Evolutionary conservation across 2,888 invertebrate genomes (phyloP).

Genomic region (Pteria penguin): DNA sequence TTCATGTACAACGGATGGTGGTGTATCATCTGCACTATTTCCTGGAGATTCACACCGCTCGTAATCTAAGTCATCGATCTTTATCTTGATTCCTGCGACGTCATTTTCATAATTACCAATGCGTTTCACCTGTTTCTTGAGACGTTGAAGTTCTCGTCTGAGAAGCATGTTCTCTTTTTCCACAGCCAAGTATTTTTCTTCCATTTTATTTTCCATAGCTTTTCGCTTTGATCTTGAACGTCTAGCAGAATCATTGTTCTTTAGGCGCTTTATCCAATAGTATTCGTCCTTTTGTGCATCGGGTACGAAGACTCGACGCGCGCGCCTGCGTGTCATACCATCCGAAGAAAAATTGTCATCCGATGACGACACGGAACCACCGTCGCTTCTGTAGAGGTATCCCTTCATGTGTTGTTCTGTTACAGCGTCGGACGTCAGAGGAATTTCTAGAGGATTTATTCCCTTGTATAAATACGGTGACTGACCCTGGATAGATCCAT

Average conservation of each 20-base stretch:
- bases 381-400: too few species aligned
- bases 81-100: neutral
- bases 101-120: neutral
- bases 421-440: too few species aligned
- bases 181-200: slow-evolving; percentile 14
- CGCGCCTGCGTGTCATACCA: slow-evolving; percentile 18
- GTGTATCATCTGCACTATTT: neutral
- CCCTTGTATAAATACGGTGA: too few species aligned
- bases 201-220: slow-evolving; percentile 29
- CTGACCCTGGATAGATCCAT: too few species aligned
- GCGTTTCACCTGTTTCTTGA: neutral
- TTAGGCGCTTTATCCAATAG: slow-evolving; percentile 33
- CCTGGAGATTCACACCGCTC: neutral
- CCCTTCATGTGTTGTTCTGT: too few species aligned
- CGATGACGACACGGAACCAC: too few species aligned
- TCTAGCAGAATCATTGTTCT: slow-evolving; percentile 34
- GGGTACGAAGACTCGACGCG: slow-evolving; percentile 30
- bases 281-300: slow-evolving; percentile 24
- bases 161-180: slow-evolving; percentile 29
- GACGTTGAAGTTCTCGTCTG: neutral
- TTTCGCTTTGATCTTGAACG: slow-evolving; percentile 33
- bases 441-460: too few species aligned
- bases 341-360: too few species aligned
- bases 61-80: neutral
- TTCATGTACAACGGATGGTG: neutral